phyloP scores from a whole-genome alignment of 2,888 invertebrate species.

The Pollenia amentaria region DNA sequence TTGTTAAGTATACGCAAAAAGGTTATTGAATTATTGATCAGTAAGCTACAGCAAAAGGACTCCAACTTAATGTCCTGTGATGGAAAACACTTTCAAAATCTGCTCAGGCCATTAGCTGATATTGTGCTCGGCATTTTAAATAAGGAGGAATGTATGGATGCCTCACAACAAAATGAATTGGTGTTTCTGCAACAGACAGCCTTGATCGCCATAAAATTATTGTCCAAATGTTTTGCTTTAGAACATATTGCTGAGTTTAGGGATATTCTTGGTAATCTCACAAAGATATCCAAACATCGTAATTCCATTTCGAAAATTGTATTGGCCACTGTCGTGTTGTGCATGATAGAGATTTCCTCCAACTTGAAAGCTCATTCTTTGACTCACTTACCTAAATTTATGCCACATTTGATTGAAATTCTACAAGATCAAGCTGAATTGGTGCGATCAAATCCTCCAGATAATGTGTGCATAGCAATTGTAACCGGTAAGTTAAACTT shows the following conservation, averaged over 20 bases:
- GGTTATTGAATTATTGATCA: constrained; percentile 93
- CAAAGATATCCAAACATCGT: constrained; percentile 84
- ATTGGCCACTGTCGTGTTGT: constrained; percentile 90
- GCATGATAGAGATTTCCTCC: constrained; percentile 88
- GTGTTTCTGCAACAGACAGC: constrained; percentile 92
- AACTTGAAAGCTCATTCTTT: constrained; percentile 91
- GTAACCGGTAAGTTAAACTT: constrained; percentile 85
- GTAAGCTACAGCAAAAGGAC: constrained; percentile 90
- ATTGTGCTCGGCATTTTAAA: constrained; percentile 86
- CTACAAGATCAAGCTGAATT: constrained; percentile 88
- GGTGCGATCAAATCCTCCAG: constrained; percentile 78
- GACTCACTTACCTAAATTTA: constrained; percentile 90
- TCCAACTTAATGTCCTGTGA: constrained; percentile 87
- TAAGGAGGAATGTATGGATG: constrained; percentile 83
- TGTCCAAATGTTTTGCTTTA: constrained; percentile 90
- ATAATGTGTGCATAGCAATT: constrained; percentile 83
- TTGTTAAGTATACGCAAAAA: constrained; percentile 90
- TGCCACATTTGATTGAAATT: constrained; percentile 90
- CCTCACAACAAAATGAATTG: constrained; percentile 85
- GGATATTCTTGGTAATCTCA: constrained; percentile 88
- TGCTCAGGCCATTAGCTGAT: constrained; percentile 87
- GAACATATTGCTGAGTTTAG: constrained; percentile 90
- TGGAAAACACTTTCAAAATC: constrained; percentile 85
- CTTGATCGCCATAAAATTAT: constrained; percentile 91
- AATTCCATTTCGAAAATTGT: constrained; percentile 83